These are phyloP conservation scores for Lycodopsis pacificus DNA, from an alignment of 2,797 vertebrate genomes.

Conservation along the genomic window DNA sequence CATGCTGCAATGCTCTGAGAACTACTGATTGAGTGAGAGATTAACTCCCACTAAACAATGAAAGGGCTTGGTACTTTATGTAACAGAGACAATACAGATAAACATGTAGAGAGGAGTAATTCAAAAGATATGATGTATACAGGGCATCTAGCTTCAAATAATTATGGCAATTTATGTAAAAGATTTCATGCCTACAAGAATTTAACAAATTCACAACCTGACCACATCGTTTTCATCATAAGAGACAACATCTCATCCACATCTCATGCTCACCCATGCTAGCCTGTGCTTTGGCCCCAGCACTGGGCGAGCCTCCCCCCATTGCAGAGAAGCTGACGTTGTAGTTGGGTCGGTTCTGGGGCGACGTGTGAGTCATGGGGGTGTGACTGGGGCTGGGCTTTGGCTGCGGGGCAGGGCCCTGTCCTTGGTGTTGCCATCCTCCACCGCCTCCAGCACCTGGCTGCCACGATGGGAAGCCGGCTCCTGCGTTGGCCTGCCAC, in stretches of 20 bases:
- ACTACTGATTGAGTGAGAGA: too few species aligned
- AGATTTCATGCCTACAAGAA: neutral
- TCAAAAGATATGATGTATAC: neutral
- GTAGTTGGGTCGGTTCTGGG: slow-evolving; percentile 96
- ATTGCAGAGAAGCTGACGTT: slow-evolving; percentile 92
- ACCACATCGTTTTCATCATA: neutral
- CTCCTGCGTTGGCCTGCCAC: slow-evolving; percentile 83
- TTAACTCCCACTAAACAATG: neutral
- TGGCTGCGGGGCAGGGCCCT: slow-evolving; percentile 66
- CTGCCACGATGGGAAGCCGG: slow-evolving; percentile 75
- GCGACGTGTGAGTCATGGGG: slow-evolving; percentile 90
- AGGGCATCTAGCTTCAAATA: neutral
- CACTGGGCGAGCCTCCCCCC: slow-evolving; percentile 85
- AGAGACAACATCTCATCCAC: neutral
- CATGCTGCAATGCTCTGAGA: neutral
- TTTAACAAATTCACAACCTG: neutral
- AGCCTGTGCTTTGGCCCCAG: slow-evolving; percentile 84
- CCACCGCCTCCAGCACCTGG: slow-evolving; percentile 52
- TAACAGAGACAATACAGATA: neutral
- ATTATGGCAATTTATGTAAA: neutral
- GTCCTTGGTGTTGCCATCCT: slow-evolving; percentile 79
- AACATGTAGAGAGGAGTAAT: slow-evolving; percentile 3
- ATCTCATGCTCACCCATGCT: slow-evolving; percentile 81
- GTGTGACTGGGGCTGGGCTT: slow-evolving; percentile 83
- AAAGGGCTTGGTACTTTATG: neutral